Evolutionary conservation across 2,888 invertebrate genomes (phyloP).

Genomic region (Acleris emargana): DNA sequence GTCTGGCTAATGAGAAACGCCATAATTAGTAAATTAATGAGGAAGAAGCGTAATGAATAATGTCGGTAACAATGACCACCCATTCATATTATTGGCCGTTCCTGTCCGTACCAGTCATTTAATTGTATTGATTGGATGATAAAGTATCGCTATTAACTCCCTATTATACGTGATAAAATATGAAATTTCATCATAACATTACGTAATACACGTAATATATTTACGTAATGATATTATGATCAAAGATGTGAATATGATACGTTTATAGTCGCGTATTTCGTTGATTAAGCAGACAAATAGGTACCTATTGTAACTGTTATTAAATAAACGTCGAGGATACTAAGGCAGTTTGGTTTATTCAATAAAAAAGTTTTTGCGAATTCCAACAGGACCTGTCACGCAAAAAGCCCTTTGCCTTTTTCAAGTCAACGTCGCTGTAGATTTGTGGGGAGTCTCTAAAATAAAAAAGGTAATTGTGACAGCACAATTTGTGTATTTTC

Average conservation of each 20-base stretch:
- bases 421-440: conserved; percentile 15
- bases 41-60: conserved; percentile 17
- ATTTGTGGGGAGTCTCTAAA: conserved; percentile 22
- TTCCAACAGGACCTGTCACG: conserved; percentile 6
- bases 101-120: neutral
- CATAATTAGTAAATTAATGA: conserved; percentile 8
- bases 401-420: conserved; percentile 21
- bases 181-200: neutral
- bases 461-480: conserved; percentile 23
- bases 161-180: neutral
- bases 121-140: conserved; percentile 23
- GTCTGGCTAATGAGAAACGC: neutral
- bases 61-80: conserved; percentile 8
- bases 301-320: too few relatives aligned
- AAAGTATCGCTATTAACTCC: conserved; percentile 6
- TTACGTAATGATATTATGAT: too few relatives aligned
- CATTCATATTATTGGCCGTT: conserved; percentile 15
- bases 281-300: too few relatives aligned
- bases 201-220: too few relatives aligned
- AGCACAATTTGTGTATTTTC: conserved; percentile 36
- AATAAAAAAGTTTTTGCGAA: neutral
- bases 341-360: neutral
- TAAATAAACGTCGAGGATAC: too few relatives aligned
- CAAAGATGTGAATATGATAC: too few relatives aligned
- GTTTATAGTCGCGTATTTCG: too few relatives aligned